Evolutionary conservation across 2,797 vertebrate genomes (phyloP), one percentile per base, ranked within the genome.

Genomic region (Myoxocephalus aenaeus): DNA sequence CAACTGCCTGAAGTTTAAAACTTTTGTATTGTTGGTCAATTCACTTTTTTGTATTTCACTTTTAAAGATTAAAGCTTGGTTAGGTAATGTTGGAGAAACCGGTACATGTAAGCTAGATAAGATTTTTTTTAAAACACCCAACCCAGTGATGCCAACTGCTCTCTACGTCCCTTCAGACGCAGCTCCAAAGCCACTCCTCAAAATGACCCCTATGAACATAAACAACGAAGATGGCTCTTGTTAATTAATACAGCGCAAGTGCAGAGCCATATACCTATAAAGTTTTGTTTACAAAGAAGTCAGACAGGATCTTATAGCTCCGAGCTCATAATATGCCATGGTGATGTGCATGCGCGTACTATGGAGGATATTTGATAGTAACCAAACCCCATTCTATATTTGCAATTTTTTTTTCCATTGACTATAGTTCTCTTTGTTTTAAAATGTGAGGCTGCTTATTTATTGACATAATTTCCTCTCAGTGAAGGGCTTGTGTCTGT

Each of bases 401-500:
- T 79, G 64, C 81, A 76, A 57, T 74, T 75, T 75, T 81, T 79
- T 89, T 85, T n/a, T n/a, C n/a, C 86, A 88, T 80, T 66, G 76
- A 72, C 86, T 83, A 62, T 81, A 69, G 85, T 79, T 83, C 79
- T 56, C 87, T 90, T 92, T 93, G 90, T 92, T 91, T 93, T 91
- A 90, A 86, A 92, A 93, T 85, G 81, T n/a, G 70, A 65, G 82
- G 76, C 85, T 70, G 81, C 85, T 92, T 93, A 91, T 93, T 93
- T 93, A 93, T 93, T 88, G 92, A 89, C 89, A 89, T 90, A 80
- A 92, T 93, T 93, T 91, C 91, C 92, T 91, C 75, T 65, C 90
- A 64, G 92, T 90, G 90, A 92, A 89, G 87, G 87, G 86, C 89
- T 73, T 53, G 84, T 89, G 91, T 92, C 90, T 88, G 89, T 93